Conservation (phyloP, 2,113 vertebrate genomes). For the Hippocampus abdominalis region DNA sequence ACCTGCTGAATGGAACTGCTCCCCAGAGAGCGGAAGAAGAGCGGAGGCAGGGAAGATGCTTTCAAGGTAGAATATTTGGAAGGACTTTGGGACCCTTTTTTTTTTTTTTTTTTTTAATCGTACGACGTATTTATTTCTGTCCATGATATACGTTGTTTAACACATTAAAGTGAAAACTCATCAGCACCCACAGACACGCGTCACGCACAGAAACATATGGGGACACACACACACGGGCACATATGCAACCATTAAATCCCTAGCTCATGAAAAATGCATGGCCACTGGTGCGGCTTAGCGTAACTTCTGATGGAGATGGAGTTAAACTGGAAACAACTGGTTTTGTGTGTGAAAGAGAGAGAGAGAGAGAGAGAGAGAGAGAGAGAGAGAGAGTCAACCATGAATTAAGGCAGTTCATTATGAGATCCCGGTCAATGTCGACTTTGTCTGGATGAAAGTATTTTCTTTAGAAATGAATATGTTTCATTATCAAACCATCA, state of each 20-base stretch:
- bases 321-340: slow-evolving; percentile 51
- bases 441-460: too few relatives aligned
- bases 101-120: neutral
- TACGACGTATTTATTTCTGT: slow-evolving; percentile 31
- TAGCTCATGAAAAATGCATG: slow-evolving; percentile 68
- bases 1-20: slow-evolving; percentile 58
- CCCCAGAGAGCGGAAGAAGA: slow-evolving; percentile 31
- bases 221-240: slow-evolving; percentile 22
- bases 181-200: slow-evolving; percentile 33
- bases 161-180: slow-evolving; percentile 46
- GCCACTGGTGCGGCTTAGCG: slow-evolving; percentile 54
- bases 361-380: neutral
- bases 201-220: slow-evolving; percentile 16
- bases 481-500: too few relatives aligned
- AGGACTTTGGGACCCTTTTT: neutral
- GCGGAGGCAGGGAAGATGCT: neutral
- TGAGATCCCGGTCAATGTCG: too few relatives aligned
- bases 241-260: slow-evolving; percentile 51
- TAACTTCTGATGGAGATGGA: slow-evolving; percentile 53
- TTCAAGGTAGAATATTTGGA: slow-evolving; percentile 23
- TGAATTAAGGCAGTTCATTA: too few relatives aligned
- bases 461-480: too few relatives aligned
- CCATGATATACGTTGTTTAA: slow-evolving; percentile 44
- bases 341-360: neutral
- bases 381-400: neutral